A percentile compares a stretch with the other conserved stretches of the same genome.
phyloP scores from a whole-genome alignment of 1,140 invertebrate species.

The Pogonomyrmex barbatus region DNA sequence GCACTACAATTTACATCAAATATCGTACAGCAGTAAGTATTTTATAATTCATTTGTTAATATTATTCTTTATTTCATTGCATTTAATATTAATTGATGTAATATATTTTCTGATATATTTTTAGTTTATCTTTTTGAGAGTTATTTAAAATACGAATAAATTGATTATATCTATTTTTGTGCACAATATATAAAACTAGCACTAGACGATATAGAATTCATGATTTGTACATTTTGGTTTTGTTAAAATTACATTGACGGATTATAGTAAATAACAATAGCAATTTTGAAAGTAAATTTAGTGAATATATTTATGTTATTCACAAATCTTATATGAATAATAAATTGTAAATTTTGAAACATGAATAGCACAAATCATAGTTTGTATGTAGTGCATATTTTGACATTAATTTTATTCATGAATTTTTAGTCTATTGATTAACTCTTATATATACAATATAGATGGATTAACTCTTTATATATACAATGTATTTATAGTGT shows the following conservation, averaged over 20 bases:
- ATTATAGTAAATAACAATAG: too few species aligned
- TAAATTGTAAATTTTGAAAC: too few species aligned
- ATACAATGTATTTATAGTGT: not conserved
- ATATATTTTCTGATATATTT: slow-evolving; percentile 2
- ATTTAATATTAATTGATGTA: not conserved
- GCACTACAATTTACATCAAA: slow-evolving; percentile 94
- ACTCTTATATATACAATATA: not conserved
- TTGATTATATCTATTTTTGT: not conserved
- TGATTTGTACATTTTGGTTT: too few species aligned
- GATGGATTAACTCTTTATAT: slow-evolving; percentile 3
- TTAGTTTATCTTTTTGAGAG: not conserved
- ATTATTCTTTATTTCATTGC: not conserved
- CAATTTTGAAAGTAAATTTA: too few species aligned
- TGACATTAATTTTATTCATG: not conserved
- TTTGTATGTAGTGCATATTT: too few species aligned
- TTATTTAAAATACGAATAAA: not conserved
- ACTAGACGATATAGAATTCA: too few species aligned
- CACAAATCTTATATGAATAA: too few species aligned
- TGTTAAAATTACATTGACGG: too few species aligned
- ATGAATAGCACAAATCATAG: too few species aligned
- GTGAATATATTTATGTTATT: too few species aligned
- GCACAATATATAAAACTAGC: not conserved
- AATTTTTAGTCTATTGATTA: not conserved
- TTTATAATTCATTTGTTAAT: not conserved
- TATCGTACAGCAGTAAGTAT: slow-evolving; percentile 91